Evolutionary conservation across 2,113 vertebrate species (phyloP).

Genomic region (Mustelus asterias): DNA sequence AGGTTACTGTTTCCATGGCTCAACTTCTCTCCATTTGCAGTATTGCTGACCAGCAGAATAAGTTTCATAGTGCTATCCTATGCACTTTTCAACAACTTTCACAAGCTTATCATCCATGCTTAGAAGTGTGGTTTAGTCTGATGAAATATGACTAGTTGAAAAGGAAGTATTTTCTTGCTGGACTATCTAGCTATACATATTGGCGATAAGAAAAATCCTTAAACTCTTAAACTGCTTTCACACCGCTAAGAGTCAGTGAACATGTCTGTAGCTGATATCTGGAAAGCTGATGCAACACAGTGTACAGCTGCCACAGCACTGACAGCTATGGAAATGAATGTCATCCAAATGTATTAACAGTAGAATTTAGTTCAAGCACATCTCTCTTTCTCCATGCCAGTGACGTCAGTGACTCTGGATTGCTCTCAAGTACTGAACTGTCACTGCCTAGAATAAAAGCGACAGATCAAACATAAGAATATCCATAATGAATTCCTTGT

Average conservation of each 20-base stretch:
- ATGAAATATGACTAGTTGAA: neutral
- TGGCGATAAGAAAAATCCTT: slow-evolving; percentile 13
- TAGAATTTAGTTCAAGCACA: neutral
- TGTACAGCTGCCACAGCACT: neutral
- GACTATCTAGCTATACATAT: neutral
- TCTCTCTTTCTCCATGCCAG: neutral
- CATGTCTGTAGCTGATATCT: neutral
- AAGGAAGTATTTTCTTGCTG: neutral
- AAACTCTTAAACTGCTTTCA: neutral
- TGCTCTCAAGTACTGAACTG: neutral
- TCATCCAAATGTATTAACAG: neutral
- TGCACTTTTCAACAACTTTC: neutral
- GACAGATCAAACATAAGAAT: slow-evolving; percentile 22
- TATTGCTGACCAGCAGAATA: neutral
- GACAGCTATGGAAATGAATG: slow-evolving; percentile 24
- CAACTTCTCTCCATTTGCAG: neutral
- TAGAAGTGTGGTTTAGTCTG: neutral
- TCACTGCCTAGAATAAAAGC: neutral
- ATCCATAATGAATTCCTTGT: neutral
- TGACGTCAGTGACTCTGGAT: neutral
- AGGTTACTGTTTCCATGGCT: neutral
- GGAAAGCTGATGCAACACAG: neutral
- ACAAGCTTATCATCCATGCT: neutral
- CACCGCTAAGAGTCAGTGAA: neutral
- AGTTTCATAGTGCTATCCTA: neutral